phyloP scores from a whole-genome alignment of 2,113 vertebrate species.

The Taurulus bubalis region DNA sequence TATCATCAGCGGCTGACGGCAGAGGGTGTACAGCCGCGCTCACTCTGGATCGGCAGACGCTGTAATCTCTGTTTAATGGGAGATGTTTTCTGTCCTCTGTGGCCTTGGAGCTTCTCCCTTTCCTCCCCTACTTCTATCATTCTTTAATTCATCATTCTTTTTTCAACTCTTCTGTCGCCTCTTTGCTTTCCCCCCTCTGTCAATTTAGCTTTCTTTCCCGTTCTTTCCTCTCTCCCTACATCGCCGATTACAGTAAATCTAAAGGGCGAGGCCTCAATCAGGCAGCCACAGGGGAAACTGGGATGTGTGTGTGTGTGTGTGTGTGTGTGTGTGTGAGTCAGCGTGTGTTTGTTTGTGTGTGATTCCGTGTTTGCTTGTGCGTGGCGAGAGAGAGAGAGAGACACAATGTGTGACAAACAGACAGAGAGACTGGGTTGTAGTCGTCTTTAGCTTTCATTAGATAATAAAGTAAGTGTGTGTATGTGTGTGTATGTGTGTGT shows the following conservation, averaged over 20 bases:
- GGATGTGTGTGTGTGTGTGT: conserved; percentile 8
- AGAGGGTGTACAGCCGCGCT: conserved; percentile 53
- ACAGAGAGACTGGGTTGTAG: conserved; percentile 31
- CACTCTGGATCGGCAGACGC: conserved; percentile 37
- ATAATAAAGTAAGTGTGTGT: conserved; percentile 39
- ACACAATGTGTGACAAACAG: conserved; percentile 32
- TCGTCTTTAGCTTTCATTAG: conserved; percentile 45
- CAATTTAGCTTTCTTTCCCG: conserved; percentile 11
- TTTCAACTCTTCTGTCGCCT: neutral
- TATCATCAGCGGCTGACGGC: conserved; percentile 63
- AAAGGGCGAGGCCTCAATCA: conserved; percentile 61
- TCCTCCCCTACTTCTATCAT: neutral
- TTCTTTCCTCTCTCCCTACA: conserved; percentile 8
- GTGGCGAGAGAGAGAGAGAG: neutral
- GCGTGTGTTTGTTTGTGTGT: conserved; percentile 14
- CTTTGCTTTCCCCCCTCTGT: conserved; percentile 17
- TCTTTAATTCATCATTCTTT: neutral
- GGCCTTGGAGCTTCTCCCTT: neutral
- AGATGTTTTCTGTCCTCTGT: conserved; percentile 49
- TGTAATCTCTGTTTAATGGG: conserved; percentile 65
- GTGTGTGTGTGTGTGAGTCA: conserved; percentile 29
- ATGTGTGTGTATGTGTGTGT: conserved; percentile 24
- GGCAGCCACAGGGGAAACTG: conserved; percentile 35
- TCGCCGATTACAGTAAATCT: conserved; percentile 57
- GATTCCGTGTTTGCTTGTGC: conserved; percentile 5